These are phyloP conservation scores for Diadegma fenestrale DNA, from an alignment of 2,888 invertebrate genomes.

Conservation along the genomic window DNA sequence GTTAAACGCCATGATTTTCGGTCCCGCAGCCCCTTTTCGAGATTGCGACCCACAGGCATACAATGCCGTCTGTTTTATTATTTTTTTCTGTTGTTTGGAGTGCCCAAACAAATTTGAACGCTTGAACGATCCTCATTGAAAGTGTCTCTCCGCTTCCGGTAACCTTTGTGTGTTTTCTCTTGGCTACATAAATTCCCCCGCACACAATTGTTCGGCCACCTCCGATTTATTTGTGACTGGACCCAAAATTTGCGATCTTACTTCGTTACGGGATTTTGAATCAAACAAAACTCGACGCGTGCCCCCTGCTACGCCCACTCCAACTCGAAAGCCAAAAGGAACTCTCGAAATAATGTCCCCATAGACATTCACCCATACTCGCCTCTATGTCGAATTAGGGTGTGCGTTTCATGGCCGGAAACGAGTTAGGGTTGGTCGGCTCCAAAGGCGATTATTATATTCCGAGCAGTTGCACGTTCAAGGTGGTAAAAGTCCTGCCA, in stretches of 20 bases:
- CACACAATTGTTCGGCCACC: neutral
- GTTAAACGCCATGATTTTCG: neutral
- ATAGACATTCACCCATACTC: neutral
- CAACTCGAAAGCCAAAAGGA: conserved; percentile 6
- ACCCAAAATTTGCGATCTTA: conserved; percentile 30
- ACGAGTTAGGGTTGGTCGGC: conserved; percentile 36
- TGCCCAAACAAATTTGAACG: conserved; percentile 11
- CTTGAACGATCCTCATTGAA: conserved; percentile 44
- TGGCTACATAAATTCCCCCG: conserved; percentile 15
- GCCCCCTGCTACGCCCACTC: conserved; percentile 20
- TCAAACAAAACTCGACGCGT: conserved; percentile 52
- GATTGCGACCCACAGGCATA: neutral
- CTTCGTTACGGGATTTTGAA: conserved; percentile 23
- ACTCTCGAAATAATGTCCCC: neutral
- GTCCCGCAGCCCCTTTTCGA: neutral
- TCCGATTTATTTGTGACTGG: conserved; percentile 15
- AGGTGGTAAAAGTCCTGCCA: conserved; percentile 36
- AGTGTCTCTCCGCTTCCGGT: conserved; percentile 55
- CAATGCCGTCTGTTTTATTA: conserved; percentile 25
- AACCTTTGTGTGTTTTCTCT: conserved; percentile 45
- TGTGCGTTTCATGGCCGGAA: conserved; percentile 48
- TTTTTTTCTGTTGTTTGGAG: conserved; percentile 13
- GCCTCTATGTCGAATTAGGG: neutral
- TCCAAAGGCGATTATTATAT: conserved; percentile 33
- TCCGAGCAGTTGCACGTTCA: conserved; percentile 45